phyloP scores from a whole-genome alignment of 2,888 invertebrate genomes.

The Scotopteryx bipunctaria region DNA sequence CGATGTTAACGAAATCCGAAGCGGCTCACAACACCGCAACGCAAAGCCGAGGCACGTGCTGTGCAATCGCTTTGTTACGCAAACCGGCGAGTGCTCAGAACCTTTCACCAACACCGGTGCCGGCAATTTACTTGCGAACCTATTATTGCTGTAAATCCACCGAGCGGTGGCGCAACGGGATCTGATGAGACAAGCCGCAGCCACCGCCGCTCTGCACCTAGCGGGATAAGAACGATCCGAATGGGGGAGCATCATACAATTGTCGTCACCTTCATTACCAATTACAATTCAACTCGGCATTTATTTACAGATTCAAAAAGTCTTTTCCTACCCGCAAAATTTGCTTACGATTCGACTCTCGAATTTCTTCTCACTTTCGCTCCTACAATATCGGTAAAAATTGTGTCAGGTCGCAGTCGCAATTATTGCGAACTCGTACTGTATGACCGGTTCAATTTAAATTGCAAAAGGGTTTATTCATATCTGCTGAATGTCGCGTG shows the following conservation, averaged over 20 bases:
- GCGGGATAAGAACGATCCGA: slow-evolving; percentile 24
- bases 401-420: slow-evolving; percentile 53
- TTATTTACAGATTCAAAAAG: neutral
- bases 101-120: slow-evolving; percentile 67
- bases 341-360: slow-evolving; percentile 43
- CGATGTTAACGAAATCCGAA: slow-evolving; percentile 41
- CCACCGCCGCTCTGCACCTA: slow-evolving; percentile 28
- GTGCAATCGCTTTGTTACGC: slow-evolving; percentile 55
- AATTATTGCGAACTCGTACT: slow-evolving; percentile 40
- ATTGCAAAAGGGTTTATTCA: slow-evolving; percentile 44
- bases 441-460: slow-evolving; percentile 45
- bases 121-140: slow-evolving; percentile 61
- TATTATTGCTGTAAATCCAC: slow-evolving; percentile 58
- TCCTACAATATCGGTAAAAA: slow-evolving; percentile 46
- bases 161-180: slow-evolving; percentile 49
- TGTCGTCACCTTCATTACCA: slow-evolving; percentile 5
- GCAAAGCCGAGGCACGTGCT: slow-evolving; percentile 43
- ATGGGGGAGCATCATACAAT: no score
- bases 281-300: neutral
- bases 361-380: slow-evolving; percentile 68
- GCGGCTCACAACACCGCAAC: slow-evolving; percentile 30
- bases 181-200: slow-evolving; percentile 36
- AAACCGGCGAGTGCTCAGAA: slow-evolving; percentile 55
- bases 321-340: slow-evolving; percentile 30
- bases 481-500: slow-evolving; percentile 34